Base-by-base conservation (phyloP, 1,140 invertebrate genomes). In the Heliothis subflexa region DNA sequence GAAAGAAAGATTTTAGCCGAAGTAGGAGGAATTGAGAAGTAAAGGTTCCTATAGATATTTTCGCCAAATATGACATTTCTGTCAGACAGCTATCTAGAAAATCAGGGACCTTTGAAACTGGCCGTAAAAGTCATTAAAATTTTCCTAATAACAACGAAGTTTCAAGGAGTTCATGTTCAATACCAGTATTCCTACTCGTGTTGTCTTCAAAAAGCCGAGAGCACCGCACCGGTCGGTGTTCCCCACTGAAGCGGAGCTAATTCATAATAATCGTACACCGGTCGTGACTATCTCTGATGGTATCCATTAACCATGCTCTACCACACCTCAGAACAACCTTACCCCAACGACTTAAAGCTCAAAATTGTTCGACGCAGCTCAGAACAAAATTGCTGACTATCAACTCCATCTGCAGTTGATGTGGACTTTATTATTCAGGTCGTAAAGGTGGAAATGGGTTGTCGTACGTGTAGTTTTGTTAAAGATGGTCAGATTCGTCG, bases 281-380 rank as follows among this genome's bases (percentile, higher is more conserved):
- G 10, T 79, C 78, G 78, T 79, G 78, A 79, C 78, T 68, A 74
- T 79, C 57, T 45, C 71, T 54, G 78, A 79, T 64, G 59, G 77
- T 33, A 54, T 54, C 70, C 78, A 73, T 79, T 79, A 64, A 74
- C 52, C 50, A 71, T 47, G 45, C 5, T 18, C 12, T 9, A 57
- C 25, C 28, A 40, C 33, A 55, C 7, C 18, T n/a, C 21, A 66
- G 12, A 62, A 55, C 33, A 45, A 79, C 49, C 40, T 55, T 73
- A 71, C 47, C 16, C 0, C 66, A 14, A 40, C n/a, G 40, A 10
- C 16, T 45, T 64, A 74, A 50, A 74, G 70, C n/a, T 50, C 14
- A 79, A 74, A 74, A 45, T 78, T 49, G 14, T 12, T 59, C 50
- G 11, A 7, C 33, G n/a, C 47, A 47, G 5, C 12, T 28, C 14